Conservation (phyloP, 2,113 vertebrate species). For the Delphinus delphis region DNA sequence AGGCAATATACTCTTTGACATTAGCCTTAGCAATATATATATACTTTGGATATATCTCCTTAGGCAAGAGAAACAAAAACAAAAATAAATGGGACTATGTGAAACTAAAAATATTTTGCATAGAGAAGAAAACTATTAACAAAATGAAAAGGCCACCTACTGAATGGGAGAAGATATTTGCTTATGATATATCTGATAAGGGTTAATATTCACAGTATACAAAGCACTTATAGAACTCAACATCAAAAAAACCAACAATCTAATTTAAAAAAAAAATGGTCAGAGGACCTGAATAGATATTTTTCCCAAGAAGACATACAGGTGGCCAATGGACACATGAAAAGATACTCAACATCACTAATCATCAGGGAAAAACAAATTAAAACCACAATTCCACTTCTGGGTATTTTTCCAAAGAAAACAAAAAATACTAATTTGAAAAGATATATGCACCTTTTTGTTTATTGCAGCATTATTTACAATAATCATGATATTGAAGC, state of each 20-base stretch:
- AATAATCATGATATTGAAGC: not conserved
- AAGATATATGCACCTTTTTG: not conserved
- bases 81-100: not conserved
- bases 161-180: not conserved
- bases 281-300: too few relatives aligned
- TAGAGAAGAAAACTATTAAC: not conserved
- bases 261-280: not conserved
- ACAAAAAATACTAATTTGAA: not conserved
- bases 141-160: not conserved
- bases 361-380: not conserved
- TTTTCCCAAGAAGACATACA: too few relatives aligned
- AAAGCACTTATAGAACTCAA: not conserved
- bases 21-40: not conserved
- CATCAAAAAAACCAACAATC: not conserved
- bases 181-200: not conserved
- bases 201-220: not conserved
- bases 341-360: not conserved
- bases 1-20: not conserved
- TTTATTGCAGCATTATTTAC: not conserved
- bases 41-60: not conserved
- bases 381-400: not conserved
- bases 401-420: not conserved
- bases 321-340: not conserved
- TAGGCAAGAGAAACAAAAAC: not conserved
- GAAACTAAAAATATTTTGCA: not conserved